Percentiles rank a stretch among this genome's conserved stretches.
Evolutionary conservation across 1,140 invertebrate genomes (phyloP).

Genomic region (Cydia amplana): DNA sequence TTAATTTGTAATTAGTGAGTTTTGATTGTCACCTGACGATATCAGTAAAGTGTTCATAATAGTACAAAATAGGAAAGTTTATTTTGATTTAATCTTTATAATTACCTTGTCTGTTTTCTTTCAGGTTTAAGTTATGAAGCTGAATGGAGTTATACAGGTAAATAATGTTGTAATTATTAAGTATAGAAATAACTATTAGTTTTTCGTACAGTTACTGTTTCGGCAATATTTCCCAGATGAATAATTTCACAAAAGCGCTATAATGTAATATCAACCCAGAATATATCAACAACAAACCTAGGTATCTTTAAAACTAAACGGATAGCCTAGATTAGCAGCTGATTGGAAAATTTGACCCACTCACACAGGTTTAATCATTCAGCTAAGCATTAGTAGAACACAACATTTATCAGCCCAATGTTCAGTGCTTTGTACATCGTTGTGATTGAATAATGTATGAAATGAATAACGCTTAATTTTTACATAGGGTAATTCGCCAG

Average conservation of each 20-base stretch:
- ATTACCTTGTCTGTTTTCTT: conserved; percentile 40
- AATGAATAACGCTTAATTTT: too few species aligned
- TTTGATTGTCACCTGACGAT: too few species aligned
- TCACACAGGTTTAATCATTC: not conserved
- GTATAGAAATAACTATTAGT: not conserved
- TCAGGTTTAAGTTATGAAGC: conserved; percentile 47
- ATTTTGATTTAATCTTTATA: too few species aligned
- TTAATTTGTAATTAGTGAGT: too few species aligned
- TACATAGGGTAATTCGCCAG: too few species aligned
- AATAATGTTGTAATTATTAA: conserved; percentile 15
- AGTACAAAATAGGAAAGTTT: too few species aligned
- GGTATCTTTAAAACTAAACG: not conserved
- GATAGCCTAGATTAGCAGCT: not conserved
- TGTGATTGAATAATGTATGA: too few species aligned
- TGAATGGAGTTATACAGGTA: conserved; percentile 59
- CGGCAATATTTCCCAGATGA: conserved; percentile 3
- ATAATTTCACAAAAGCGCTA: not conserved
- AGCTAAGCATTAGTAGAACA: too few species aligned
- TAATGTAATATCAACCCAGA: not conserved
- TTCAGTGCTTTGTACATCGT: too few species aligned
- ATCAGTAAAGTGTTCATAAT: too few species aligned
- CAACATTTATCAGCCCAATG: too few species aligned
- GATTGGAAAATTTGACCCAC: not conserved
- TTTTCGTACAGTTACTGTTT: not conserved
- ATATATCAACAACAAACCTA: not conserved